Base-by-base conservation (phyloP, 2,888 invertebrate species). In the Caenorhabditis uteleia region DNA sequence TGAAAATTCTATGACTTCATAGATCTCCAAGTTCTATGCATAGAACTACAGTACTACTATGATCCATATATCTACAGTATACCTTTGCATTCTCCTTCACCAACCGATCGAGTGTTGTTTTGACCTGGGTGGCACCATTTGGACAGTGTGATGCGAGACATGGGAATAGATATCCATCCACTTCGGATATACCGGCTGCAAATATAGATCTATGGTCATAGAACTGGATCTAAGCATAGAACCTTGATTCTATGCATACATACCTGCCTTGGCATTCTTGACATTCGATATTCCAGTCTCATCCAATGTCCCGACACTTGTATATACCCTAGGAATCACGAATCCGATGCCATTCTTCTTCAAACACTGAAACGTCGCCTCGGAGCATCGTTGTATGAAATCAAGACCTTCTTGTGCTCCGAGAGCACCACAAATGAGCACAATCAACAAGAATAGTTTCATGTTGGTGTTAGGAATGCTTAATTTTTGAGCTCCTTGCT, bases 251-350 rank as follows among this genome's bases (percentile, higher is more conserved):
- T n/a, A n/a, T n/a, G 8, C 14, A 14, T 29, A 29, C 14, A 10
- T 29, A 58, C 56, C 68, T 21, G 68, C 62, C 5, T 56, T 42
- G 2, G 73, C 73, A 36, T 65, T 56, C 61, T 71, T 71, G 54
- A 74, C 62, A 40, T 73, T 73, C 26, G 61, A 45, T 36, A 73
- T 59, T 16, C 73, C 73, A 20, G 62, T 56, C 12, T 43, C 36
- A 36, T 71, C 74, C 26, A 57, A 54, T 38, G 49, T 46, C 34
- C 70, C 74, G 23, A 47, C 53, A 18, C 49, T 53, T 31, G 49
- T 34, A 55, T 65, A 71, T 6, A 67, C 68, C n/a, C 70, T 50
- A 14, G 54, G 68, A 34, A 73, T 62, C 49, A 57, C 68, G 60
- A 73, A 73, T 7, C 31, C 16, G 27, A 34, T 34, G 16, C 46